Evolutionary conservation across 2,888 invertebrate genomes (phyloP), one percentile per base, ranked within the genome.

Genomic region (Dasysyrphus tricinctus): DNA sequence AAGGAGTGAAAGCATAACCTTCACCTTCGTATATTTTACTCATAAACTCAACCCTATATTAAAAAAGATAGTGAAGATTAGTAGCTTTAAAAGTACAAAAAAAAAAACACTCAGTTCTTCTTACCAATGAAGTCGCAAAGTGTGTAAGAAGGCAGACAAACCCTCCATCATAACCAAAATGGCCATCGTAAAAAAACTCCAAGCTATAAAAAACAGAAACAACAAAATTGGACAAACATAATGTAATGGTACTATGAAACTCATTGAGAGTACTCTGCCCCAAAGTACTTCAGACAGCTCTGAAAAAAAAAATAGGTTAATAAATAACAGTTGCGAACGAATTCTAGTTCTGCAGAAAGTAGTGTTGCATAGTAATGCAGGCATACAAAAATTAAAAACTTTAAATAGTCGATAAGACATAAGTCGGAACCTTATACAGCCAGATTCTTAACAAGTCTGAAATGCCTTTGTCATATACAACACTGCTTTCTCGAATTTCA

Each of bases 91-190:
- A 11, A 5, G 0, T 56, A 14, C n/a, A 2, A 32, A 29, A 0
- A 37, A 16, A 16, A 5, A 0, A 6, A 34, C 2, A 11, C 16
- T 7, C 12, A 1, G 5, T 29, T 54, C 1, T 4, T 24, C 24
- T 39, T 51, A 69, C 97, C 99, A 99, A 93, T 99, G 99, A 89
- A 99, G 94, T 94, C 99, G 97, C 88, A 99, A 95, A 0, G 99
- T 99, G 92, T 99, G 99, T 88, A 99, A 94, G 94, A 99, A 99
- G 39, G 99, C 99, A n/a, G 99, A 99, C 11, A 99, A 94, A 0
- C 99, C 99, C 93, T 99, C 99, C 99, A 99, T 99, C 90, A 99
- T 94, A 88, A 99, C 97, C 78, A 99, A 95, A 91, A 99, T 98
- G 90, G 97, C 96, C 65, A 99, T 94, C 0, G 99, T 99, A 88